Evolutionary conservation across 2,888 invertebrate genomes (phyloP).

Genomic region (Metellina segmentata): DNA sequence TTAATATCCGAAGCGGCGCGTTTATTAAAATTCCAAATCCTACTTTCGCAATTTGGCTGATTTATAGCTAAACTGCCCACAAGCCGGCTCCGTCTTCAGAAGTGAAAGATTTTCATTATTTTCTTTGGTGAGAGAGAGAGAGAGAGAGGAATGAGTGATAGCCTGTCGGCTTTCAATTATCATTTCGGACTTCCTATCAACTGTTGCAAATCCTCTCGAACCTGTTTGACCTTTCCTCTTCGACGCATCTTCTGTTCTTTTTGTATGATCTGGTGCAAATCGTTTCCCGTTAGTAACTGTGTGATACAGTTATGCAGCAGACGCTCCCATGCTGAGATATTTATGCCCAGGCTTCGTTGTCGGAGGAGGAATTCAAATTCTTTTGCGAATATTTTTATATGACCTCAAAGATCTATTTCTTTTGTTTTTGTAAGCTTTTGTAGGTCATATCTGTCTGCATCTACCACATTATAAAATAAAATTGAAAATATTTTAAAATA

Average conservation of each 20-base stretch:
- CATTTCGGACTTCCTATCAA: conserved; percentile 3
- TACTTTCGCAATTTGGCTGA: neutral
- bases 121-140: too few relatives aligned
- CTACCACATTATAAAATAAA: too few relatives aligned
- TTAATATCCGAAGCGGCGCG: neutral
- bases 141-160: conserved; percentile 35
- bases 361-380: neutral
- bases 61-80: neutral
- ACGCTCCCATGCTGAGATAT: neutral
- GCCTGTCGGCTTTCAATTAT: conserved; percentile 23
- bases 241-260: neutral
- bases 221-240: neutral
- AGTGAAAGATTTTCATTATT: conserved; percentile 18
- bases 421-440: neutral
- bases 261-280: neutral
- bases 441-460: neutral
- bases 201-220: neutral
- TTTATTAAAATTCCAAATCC: neutral
- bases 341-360: neutral
- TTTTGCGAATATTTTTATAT: neutral
- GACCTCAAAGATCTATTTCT: neutral
- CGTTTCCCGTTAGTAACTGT: neutral
- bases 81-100: neutral
- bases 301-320: neutral
- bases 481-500: too few relatives aligned